Percentiles rank a stretch among this genome's conserved stretches.
These are phyloP conservation scores for Peromyscus maniculatus DNA, from an alignment of 2,113 vertebrate genomes.

Conservation along the genomic window DNA sequence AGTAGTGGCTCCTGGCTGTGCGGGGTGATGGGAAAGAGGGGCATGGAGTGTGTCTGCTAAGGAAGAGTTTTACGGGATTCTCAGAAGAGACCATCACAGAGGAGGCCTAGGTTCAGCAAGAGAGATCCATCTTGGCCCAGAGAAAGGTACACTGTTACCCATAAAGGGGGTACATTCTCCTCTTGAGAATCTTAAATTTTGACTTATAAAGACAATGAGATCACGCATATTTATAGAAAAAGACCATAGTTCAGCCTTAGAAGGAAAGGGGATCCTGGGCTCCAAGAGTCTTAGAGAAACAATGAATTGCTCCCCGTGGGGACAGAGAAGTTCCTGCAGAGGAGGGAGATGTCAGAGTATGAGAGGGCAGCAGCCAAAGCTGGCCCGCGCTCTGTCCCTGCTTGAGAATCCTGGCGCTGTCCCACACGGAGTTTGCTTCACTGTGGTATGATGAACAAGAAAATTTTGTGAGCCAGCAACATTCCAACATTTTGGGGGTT, in stretches of 20 bases:
- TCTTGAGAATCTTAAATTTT: not conserved
- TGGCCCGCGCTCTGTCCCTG: accelerated
- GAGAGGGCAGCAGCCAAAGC: not conserved
- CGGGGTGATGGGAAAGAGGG: not conserved
- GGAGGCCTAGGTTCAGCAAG: not conserved
- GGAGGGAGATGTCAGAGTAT: not conserved
- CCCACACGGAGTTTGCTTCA: accelerated
- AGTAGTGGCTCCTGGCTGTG: not conserved
- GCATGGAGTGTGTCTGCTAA: too few relatives aligned
- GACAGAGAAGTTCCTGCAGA: not conserved
- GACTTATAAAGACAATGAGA: not conserved
- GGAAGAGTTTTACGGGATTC: not conserved
- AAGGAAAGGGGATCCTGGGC: too few relatives aligned
- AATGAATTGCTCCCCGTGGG: not conserved
- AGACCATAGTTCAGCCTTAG: not conserved
- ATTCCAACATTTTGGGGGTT: not conserved
- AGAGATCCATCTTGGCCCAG: not conserved
- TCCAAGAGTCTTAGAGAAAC: not conserved
- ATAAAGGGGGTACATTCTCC: not conserved
- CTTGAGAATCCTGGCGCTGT: not conserved
- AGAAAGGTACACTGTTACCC: not conserved
- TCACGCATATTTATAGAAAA: not conserved
- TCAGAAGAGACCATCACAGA: not conserved
- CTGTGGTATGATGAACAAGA: not conserved
- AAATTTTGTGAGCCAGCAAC: too few relatives aligned